Evolutionary conservation across 1,140 invertebrate genomes (phyloP), one percentile per base, ranked within the genome.

Genomic region (Drosophila obscura): DNA sequence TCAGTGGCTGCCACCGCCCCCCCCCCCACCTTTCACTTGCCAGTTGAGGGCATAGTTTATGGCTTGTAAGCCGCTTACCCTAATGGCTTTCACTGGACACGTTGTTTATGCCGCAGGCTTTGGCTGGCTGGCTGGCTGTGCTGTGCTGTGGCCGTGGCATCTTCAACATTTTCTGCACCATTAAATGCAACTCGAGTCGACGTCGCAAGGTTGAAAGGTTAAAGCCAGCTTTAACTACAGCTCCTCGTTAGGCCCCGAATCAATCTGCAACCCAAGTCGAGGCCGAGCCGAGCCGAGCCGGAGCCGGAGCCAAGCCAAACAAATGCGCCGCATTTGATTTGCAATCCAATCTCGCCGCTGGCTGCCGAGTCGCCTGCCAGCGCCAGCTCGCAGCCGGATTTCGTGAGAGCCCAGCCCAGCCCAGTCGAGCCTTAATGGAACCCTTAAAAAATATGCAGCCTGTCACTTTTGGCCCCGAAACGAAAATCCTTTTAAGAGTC

Each of bases 151-250:
- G 31, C 35, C 24, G 50, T 41, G 43, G 26, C n/a, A 28, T 59
- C 60, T 39, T 58, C 45, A 43, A 64, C 74, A 77, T 77, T 79
- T 77, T 68, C 69, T 77, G 68, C 62, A 53, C 65, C 57, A 78
- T 78, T 77, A 77, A 77, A 65, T 72, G 67, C 66, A 72, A 63
- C 52, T 58, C 61, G 41, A 64, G 51, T 39, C 11, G 35, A 39
- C 35, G 11, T 13, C 48, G 22, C 46, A 52, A 39, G 16, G 35
- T 39, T 39, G 35, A 39, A 39, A 35, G 41, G 28, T 55, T 72
- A 44, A 72, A 57, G 66, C 43, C 7, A 43, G 19, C 28, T 13
- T 60, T 41, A 50, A 51, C 31, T 16, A 22, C 7, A 9, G 28
- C 1, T 19, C 22, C 22, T 16, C 8, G 15, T 35, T 31, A 19